Conservation (phyloP, 1,140 invertebrate genomes). For the Apis mellifera region DNA sequence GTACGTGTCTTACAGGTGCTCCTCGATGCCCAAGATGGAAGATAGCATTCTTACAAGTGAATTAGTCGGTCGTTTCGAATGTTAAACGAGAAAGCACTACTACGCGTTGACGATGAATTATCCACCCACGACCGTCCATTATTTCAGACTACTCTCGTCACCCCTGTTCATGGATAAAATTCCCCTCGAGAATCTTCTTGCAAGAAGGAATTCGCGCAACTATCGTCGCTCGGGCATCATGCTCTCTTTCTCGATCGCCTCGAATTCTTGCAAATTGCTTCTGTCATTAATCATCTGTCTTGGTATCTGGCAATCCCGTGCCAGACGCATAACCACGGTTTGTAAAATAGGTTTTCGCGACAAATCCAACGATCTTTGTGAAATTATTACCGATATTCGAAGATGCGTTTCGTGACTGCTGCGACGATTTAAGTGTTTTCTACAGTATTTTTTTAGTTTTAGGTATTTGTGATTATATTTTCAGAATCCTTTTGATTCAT, state of each 20-base stretch:
- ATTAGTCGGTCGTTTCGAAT: conserved; percentile 31
- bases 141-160: conserved; percentile 54
- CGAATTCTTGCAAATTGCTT: conserved; percentile 20
- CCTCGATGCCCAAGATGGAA: neutral
- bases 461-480: too few species aligned
- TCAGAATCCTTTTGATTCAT: too few species aligned
- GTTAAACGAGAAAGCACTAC: conserved; percentile 33
- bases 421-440: too few species aligned
- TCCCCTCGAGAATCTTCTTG: conserved; percentile 41
- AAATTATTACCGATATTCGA: too few species aligned
- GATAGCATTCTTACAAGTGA: conserved; percentile 46
- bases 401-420: too few species aligned
- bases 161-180: neutral
- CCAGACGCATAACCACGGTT: neutral
- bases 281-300: conserved; percentile 23
- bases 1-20: neutral
- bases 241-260: neutral
- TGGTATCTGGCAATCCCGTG: neutral
- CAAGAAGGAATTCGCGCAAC: conserved; percentile 9
- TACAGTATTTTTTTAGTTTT: too few species aligned
- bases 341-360: neutral
- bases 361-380: too few species aligned
- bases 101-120: conserved; percentile 48
- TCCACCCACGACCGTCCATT: conserved; percentile 48
- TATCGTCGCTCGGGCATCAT: neutral